Conservation (phyloP, 2,113 vertebrate species). For the Oriolus oriolus region DNA sequence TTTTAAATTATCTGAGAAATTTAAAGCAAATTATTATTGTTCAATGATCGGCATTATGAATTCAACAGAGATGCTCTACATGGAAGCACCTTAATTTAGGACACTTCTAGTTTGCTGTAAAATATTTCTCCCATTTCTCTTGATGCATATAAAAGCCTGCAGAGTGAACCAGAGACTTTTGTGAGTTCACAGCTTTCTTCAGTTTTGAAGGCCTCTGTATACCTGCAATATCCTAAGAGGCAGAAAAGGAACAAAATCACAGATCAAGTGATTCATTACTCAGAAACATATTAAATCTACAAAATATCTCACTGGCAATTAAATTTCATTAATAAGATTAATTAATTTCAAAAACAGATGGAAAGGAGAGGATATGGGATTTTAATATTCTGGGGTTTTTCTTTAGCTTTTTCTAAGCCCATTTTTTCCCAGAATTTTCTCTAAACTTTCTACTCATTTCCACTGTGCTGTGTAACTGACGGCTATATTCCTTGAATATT, state of each 20-base stretch:
- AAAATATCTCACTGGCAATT: neutral
- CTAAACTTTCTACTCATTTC: neutral
- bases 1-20: neutral
- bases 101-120: neutral
- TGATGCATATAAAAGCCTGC: neutral
- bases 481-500: neutral
- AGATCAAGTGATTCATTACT: neutral
- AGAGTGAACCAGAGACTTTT: neutral
- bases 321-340: neutral
- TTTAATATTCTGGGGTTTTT: neutral
- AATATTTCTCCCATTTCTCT: neutral
- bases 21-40: neutral
- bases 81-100: neutral
- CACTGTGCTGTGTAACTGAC: neutral
- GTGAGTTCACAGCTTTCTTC: neutral
- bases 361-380: neutral
- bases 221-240: neutral
- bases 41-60: neutral
- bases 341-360: neutral
- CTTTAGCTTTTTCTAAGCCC: neutral
- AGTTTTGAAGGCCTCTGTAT: conserved; percentile 3
- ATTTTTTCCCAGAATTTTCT: neutral
- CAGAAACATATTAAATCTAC: neutral
- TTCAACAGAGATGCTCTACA: neutral
- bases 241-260: neutral